Conservation (phyloP, 37 sponge, comb jelly and placozoan genomes). For the Petrosia ficiformis region DNA sequence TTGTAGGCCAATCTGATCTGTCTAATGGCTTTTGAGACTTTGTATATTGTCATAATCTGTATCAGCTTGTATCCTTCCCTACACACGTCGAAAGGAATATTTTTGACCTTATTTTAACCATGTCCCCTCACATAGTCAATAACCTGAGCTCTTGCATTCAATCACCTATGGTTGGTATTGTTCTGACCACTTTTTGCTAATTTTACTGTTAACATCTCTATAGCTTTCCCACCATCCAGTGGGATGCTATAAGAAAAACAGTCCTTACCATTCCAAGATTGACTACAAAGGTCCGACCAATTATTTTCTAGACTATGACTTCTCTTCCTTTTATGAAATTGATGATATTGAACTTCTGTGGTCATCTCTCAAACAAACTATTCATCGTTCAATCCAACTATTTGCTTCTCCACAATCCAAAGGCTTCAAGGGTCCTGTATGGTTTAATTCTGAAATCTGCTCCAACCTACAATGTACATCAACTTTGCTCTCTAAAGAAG, state of each 20-base stretch:
- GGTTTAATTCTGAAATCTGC: conserved; percentile 16
- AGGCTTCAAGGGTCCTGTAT: neutral
- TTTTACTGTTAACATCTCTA: neutral
- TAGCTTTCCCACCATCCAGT: neutral
- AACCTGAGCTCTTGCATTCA: neutral
- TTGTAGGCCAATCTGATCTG: neutral
- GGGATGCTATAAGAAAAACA: neutral
- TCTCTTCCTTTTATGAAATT: neutral
- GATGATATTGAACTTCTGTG: neutral
- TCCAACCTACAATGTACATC: neutral
- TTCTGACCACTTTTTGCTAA: conserved; percentile 21
- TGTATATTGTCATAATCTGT: conserved; percentile 20
- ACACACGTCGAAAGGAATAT: conserved; percentile 39
- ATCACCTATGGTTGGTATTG: neutral
- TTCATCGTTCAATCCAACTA: neutral
- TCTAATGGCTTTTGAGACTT: conserved; percentile 28
- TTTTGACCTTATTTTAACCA: conserved; percentile 36
- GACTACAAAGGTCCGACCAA: conserved; percentile 19
- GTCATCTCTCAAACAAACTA: neutral
- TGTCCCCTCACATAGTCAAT: too few species aligned
- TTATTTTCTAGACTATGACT: neutral
- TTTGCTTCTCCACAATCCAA: too few species aligned
- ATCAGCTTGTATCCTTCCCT: conserved; percentile 21
- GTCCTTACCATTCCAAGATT: conserved; percentile 8
- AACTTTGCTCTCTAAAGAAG: conserved; percentile 4